Evolutionary conservation across 2,888 invertebrate genomes (phyloP).

Genomic region (Polietes domitor): DNA sequence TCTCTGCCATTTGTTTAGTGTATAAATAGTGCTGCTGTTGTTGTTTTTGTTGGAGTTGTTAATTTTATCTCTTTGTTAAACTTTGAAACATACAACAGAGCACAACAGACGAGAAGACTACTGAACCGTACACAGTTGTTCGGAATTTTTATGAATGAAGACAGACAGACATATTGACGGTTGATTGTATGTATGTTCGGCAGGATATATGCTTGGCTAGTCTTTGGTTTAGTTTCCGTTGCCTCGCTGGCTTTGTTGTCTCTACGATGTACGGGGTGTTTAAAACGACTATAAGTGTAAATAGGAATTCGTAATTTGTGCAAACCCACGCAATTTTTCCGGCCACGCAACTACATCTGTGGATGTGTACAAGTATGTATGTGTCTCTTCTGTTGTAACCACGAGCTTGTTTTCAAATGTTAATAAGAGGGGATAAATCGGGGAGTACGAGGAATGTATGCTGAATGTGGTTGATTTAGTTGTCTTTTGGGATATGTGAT

Average conservation of each 20-base stretch:
- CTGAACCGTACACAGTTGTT: not conserved
- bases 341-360: not conserved
- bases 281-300: not conserved
- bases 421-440: too few species aligned
- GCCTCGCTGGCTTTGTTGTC: not conserved
- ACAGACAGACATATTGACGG: not conserved
- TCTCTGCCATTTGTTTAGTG: not conserved
- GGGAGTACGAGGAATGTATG: too few species aligned
- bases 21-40: not conserved
- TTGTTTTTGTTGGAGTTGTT: not conserved
- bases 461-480: too few species aligned
- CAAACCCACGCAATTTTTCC: constrained; percentile 12
- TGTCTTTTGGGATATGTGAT: too few species aligned
- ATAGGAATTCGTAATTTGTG: constrained; percentile 11
- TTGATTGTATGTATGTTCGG: not conserved
- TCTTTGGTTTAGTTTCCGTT: not conserved
- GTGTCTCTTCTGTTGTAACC: not conserved
- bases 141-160: constrained; percentile 25
- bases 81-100: constrained; percentile 7
- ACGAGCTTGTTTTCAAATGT: not conserved
- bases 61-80: constrained; percentile 29
- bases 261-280: not conserved
- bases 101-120: too few species aligned
- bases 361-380: not conserved
- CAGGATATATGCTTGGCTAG: not conserved